phyloP scores from a whole-genome alignment of 2,113 vertebrate species.

The Forbesichthys papilliferus region DNA sequence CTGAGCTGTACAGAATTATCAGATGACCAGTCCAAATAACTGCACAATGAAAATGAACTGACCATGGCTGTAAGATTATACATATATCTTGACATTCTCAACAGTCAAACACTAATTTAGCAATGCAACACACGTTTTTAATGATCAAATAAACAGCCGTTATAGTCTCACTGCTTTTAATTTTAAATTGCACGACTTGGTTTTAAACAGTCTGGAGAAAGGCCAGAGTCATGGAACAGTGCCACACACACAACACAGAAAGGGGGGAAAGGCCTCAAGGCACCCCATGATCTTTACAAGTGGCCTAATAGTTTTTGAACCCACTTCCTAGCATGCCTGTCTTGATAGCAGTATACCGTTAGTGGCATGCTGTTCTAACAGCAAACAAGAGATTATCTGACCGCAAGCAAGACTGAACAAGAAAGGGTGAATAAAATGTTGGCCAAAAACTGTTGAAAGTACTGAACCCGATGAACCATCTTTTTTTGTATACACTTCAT shows the following conservation, averaged over 20 bases:
- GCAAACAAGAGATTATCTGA: slow-evolving; percentile 23
- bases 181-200: slow-evolving; percentile 18
- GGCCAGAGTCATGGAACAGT: slow-evolving; percentile 13
- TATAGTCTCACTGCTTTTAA: not conserved
- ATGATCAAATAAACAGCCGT: slow-evolving; percentile 20
- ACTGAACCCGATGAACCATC: not conserved
- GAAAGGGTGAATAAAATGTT: not conserved
- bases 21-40: not conserved
- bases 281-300: slow-evolving; percentile 29
- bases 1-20: not conserved
- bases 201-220: slow-evolving; percentile 28
- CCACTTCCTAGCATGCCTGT: slow-evolving; percentile 30
- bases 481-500: not conserved
- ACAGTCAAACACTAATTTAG: slow-evolving; percentile 8
- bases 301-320: slow-evolving; percentile 42
- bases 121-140: slow-evolving; percentile 16
- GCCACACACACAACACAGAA: slow-evolving; percentile 50
- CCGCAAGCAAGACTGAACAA: slow-evolving; percentile 1
- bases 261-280: slow-evolving; percentile 22
- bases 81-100: slow-evolving; percentile 4
- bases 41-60: slow-evolving; percentile 15
- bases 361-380: slow-evolving; percentile 34
- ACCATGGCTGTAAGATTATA: slow-evolving; percentile 10
- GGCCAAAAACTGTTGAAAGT: not conserved
- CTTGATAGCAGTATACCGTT: slow-evolving; percentile 10